Percentiles rank a stretch among this genome's conserved stretches.
phyloP scores from a whole-genome alignment of 30 jellyfish, hydroid and myxozoan genomes.

The Clytia hemisphaerica region DNA sequence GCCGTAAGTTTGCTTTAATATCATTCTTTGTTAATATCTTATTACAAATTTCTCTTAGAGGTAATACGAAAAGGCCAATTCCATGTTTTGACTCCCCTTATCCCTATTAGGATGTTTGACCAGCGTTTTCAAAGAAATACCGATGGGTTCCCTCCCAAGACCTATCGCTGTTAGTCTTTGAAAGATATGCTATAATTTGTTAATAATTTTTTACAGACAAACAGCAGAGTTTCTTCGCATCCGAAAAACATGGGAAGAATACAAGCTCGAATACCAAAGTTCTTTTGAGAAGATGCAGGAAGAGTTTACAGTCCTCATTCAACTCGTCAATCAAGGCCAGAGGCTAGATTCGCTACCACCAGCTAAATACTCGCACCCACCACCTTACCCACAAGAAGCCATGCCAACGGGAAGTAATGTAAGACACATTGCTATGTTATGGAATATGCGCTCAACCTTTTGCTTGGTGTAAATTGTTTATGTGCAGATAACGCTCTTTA shows the following conservation, averaged over 20 bases:
- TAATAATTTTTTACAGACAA: neutral
- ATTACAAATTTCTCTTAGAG: neutral
- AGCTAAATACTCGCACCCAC: conserved; percentile 39
- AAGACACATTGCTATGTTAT: too few species aligned
- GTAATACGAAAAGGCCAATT: too few species aligned
- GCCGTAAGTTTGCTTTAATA: conserved; percentile 20
- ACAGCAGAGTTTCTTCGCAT: neutral
- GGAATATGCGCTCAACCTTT: too few species aligned
- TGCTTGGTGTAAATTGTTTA: too few species aligned
- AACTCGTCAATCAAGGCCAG: conserved; percentile 38
- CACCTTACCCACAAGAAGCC: conserved; percentile 70
- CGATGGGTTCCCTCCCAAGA: too few species aligned
- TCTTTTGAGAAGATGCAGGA: conserved; percentile 21
- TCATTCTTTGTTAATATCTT: neutral
- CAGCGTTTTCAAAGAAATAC: too few species aligned
- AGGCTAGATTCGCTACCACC: conserved; percentile 61
- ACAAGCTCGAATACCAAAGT: neutral
- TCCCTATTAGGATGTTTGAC: too few species aligned
- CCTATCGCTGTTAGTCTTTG: too few species aligned
- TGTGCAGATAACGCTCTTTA: too few species aligned
- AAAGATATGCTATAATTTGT: neutral
- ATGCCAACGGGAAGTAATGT: too few species aligned
- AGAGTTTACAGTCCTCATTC: conserved; percentile 36
- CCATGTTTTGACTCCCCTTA: too few species aligned
- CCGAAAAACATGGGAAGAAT: conserved; percentile 10